phyloP scores from a whole-genome alignment of 2,888 invertebrate genomes.

The Chelonus formosanus region DNA sequence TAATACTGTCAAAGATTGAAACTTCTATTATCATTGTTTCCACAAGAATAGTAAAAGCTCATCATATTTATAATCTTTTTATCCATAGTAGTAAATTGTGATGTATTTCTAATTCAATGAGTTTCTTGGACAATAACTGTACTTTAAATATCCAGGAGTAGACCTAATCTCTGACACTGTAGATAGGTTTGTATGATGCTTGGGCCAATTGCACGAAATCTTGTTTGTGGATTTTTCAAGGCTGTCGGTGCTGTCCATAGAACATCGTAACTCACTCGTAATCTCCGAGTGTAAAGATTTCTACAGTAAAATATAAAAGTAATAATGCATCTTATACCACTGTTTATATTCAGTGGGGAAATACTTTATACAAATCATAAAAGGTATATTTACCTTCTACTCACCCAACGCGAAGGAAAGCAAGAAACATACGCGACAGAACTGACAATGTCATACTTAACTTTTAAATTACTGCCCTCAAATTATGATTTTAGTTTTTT shows the following conservation, averaged over 20 bases:
- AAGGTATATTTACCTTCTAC: constrained; percentile 63
- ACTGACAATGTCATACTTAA: constrained; percentile 66
- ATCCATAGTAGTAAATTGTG: neutral
- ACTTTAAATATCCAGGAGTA: constrained; percentile 50
- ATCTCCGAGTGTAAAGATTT: constrained; percentile 78
- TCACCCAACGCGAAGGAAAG: constrained; percentile 63
- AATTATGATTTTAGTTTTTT: neutral
- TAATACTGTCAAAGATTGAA: too few species aligned
- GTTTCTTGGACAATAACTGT: constrained; percentile 55
- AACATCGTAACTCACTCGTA: constrained; percentile 76
- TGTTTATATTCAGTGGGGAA: neutral
- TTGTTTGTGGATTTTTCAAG: constrained; percentile 47
- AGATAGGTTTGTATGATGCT: constrained; percentile 48
- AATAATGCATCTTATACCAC: constrained; percentile 16
- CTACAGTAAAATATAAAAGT: constrained; percentile 62
- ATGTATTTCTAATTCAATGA: constrained; percentile 48
- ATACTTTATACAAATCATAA: neutral
- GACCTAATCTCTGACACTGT: constrained; percentile 50
- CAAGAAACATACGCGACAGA: constrained; percentile 67
- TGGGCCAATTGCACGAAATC: constrained; percentile 43
- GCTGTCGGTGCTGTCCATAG: constrained; percentile 71
- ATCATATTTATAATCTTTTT: neutral
- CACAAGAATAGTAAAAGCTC: too few species aligned
- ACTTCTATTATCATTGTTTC: too few species aligned
- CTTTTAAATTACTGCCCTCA: constrained; percentile 36